These are phyloP conservation scores for Gastracanthus pulcherrimus DNA, from an alignment of 2,888 invertebrate species.

Conservation along the genomic window DNA sequence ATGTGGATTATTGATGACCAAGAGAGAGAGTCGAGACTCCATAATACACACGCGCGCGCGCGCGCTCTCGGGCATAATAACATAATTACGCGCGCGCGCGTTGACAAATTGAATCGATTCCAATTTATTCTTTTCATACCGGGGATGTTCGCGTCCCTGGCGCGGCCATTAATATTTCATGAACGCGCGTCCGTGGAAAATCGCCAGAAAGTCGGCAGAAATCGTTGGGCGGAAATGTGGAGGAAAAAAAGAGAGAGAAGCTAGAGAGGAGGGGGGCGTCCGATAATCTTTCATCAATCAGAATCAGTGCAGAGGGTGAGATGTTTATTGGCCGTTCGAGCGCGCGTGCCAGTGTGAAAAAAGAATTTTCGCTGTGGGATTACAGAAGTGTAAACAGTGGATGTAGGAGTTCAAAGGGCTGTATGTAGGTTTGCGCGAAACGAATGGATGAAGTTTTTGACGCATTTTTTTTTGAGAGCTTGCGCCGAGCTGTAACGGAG, in stretches of 20 bases:
- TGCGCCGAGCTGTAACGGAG: background rate
- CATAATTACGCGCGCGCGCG: conserved; percentile 72
- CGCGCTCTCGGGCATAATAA: conserved; percentile 70
- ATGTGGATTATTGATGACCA: conserved; percentile 72
- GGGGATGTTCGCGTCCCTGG: background rate
- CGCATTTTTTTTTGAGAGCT: background rate
- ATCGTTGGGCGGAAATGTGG: conserved; percentile 48
- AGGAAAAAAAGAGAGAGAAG: background rate
- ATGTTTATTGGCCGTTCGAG: conserved; percentile 13
- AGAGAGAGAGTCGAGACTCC: conserved; percentile 51
- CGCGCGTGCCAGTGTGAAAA: background rate
- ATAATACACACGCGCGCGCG: too few species aligned
- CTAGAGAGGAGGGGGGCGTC: conserved; percentile 27
- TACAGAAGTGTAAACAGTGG: background rate
- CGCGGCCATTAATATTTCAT: conserved; percentile 75
- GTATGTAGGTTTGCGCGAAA: background rate
- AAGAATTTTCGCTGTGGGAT: background rate
- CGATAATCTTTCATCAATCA: conserved; percentile 77
- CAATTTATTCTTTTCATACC: conserved; percentile 75
- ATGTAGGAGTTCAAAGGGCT: too few species aligned
- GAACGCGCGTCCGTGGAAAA: conserved; percentile 70
- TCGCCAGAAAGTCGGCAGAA: conserved; percentile 66
- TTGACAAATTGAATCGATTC: conserved; percentile 77
- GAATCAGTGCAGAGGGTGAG: conserved; percentile 67
- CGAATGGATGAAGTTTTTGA: background rate